Percentiles rank a stretch among this genome's conserved stretches.
These are phyloP conservation scores for Drosophila merina DNA, from an alignment of 2,888 invertebrate genomes.

Conservation along the genomic window DNA sequence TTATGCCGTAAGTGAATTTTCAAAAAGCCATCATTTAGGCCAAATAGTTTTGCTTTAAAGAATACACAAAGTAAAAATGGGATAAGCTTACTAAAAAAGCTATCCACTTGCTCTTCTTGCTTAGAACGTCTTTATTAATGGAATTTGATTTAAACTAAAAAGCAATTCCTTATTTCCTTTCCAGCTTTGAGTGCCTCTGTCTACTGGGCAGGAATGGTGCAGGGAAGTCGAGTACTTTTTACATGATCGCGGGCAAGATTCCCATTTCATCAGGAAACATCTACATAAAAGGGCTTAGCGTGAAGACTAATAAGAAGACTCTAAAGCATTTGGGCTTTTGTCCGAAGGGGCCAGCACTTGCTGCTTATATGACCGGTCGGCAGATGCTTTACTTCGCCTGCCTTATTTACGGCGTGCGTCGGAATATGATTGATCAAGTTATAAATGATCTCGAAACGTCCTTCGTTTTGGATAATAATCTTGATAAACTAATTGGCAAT, in stretches of 20 bases:
- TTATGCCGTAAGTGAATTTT: conserved; percentile 61
- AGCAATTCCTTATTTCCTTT: not conserved
- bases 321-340: conserved; percentile 87
- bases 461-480: conserved; percentile 85
- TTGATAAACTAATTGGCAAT: conserved; percentile 85
- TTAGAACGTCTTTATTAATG: no score
- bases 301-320: conserved; percentile 84
- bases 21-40: no score
- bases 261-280: conserved; percentile 88
- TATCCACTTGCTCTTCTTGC: no score
- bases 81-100: no score
- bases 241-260: conserved; percentile 93
- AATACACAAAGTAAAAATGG: no score
- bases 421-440: conserved; percentile 67
- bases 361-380: conserved; percentile 88
- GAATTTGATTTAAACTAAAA: no score
- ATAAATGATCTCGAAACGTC: conserved; percentile 81
- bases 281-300: conserved; percentile 86
- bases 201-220: conserved; percentile 92
- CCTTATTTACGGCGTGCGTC: conserved; percentile 86
- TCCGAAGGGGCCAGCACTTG: conserved; percentile 88
- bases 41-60: no score
- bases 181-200: conserved; percentile 90
- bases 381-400: conserved; percentile 87
- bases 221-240: conserved; percentile 93